These are phyloP conservation scores for Cyclina sinensis DNA, from an alignment of 1,140 invertebrate species.

Conservation along the genomic window DNA sequence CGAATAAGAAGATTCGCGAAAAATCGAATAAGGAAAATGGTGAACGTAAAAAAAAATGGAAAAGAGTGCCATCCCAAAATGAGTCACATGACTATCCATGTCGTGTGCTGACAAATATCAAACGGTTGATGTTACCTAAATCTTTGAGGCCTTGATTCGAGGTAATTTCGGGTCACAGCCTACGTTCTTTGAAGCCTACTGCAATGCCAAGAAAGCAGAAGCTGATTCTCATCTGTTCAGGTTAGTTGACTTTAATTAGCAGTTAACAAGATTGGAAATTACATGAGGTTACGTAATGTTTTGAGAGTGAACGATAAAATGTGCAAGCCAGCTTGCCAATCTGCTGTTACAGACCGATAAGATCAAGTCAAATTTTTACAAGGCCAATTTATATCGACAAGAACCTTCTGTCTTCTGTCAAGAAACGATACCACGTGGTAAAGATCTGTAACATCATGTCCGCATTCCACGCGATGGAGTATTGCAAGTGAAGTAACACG, in stretches of 20 bases:
- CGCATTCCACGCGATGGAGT: too few species aligned
- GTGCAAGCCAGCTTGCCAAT: background rate
- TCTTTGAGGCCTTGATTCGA: too few species aligned
- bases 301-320: background rate
- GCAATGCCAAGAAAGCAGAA: background rate
- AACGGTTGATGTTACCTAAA: too few species aligned
- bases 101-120: too few species aligned
- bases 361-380: background rate
- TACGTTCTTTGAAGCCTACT: background rate
- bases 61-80: too few species aligned
- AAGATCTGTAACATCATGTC: too few species aligned
- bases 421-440: too few species aligned
- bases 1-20: too few species aligned
- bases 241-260: constrained; percentile 25
- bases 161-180: background rate
- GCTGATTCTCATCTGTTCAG: constrained; percentile 1
- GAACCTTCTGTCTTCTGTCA: background rate
- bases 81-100: too few species aligned
- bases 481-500: too few species aligned
- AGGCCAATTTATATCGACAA: constrained; percentile 18
- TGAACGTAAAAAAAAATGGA: too few species aligned
- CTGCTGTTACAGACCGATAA: background rate
- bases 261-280: background rate
- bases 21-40: too few species aligned
- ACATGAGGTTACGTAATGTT: constrained; percentile 2